A percentile compares a stretch with the other conserved stretches of the same genome.
Evolutionary conservation across 2,888 invertebrate genomes (phyloP).

Genomic region (Dasysyrphus albostriatus): DNA sequence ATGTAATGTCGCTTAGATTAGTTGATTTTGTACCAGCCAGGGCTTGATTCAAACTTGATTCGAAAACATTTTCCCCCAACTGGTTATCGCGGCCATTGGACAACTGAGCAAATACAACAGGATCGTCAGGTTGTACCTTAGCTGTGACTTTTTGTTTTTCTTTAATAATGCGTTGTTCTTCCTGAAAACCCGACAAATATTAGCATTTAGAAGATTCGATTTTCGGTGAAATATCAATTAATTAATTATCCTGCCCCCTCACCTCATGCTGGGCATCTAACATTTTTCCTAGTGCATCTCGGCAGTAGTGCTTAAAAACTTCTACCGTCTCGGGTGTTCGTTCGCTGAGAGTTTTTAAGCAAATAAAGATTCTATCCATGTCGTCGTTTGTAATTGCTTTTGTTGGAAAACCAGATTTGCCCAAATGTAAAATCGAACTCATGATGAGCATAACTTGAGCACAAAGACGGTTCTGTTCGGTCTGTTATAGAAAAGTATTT

Average conservation of each 20-base stretch:
- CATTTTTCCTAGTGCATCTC: constrained; percentile 92
- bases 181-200: constrained; percentile 74
- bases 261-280: constrained; percentile 91
- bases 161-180: constrained; percentile 84
- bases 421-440: constrained; percentile 93
- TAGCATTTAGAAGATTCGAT: not conserved
- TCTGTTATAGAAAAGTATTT: constrained; percentile 56
- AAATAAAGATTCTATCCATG: constrained; percentile 93
- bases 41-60: constrained; percentile 95
- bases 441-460: constrained; percentile 95
- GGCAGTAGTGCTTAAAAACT: constrained; percentile 90
- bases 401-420: constrained; percentile 89
- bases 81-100: constrained; percentile 87
- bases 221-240: too few species aligned
- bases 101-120: constrained; percentile 92
- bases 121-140: constrained; percentile 93
- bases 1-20: constrained; percentile 84
- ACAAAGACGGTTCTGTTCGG: constrained; percentile 86
- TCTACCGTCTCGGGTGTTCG: constrained; percentile 88
- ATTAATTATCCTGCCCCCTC: not conserved
- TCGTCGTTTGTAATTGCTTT: constrained; percentile 98
- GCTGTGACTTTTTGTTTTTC: constrained; percentile 89
- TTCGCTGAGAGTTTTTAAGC: constrained; percentile 90
- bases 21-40: constrained; percentile 87
- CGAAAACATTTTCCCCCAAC: constrained; percentile 91